These are phyloP conservation scores for Sinohyriopsis cumingii DNA, from an alignment of 2,888 invertebrate species.

Conservation along the genomic window DNA sequence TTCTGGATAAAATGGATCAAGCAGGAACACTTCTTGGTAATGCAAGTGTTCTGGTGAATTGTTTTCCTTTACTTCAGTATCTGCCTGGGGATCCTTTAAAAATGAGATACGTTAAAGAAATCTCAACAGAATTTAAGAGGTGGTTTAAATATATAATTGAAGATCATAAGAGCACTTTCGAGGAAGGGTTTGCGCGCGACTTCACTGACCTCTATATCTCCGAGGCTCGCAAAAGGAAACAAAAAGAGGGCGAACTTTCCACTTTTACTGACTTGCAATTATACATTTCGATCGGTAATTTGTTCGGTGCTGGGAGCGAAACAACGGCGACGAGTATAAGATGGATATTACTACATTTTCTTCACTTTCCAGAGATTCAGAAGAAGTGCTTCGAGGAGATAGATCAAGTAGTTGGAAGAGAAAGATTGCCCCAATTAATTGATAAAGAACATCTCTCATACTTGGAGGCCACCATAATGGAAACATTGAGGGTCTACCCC, in stretches of 20 bases:
- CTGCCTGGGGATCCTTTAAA: conserved; percentile 27
- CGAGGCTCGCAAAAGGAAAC: conserved; percentile 4
- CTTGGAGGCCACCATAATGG: conserved; percentile 58
- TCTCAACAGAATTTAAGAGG: not conserved
- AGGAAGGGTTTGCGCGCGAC: conserved; percentile 10
- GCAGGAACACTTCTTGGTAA: conserved; percentile 4
- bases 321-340: conserved; percentile 88
- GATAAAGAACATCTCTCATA: conserved; percentile 44
- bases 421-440: conserved; percentile 32
- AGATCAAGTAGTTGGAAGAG: conserved; percentile 64
- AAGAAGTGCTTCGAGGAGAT: conserved; percentile 40
- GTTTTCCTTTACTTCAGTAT: conserved; percentile 20
- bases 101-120: conserved; percentile 2
- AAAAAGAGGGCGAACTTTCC: not conserved
- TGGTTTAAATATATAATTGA: conserved; percentile 10
- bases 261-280: conserved; percentile 29
- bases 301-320: conserved; percentile 73
- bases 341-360: conserved; percentile 87
- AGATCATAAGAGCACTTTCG: conserved; percentile 6
- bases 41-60: not conserved
- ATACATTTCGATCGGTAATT: conserved; percentile 31
- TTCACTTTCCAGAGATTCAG: conserved; percentile 80
- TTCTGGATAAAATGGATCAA: conserved; percentile 11
- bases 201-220: conserved; percentile 15
- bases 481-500: conserved; percentile 49